Evolutionary conservation across 2,888 invertebrate species (phyloP), one percentile per base, ranked within the genome.

Genomic region (Isotomurus palustris): DNA sequence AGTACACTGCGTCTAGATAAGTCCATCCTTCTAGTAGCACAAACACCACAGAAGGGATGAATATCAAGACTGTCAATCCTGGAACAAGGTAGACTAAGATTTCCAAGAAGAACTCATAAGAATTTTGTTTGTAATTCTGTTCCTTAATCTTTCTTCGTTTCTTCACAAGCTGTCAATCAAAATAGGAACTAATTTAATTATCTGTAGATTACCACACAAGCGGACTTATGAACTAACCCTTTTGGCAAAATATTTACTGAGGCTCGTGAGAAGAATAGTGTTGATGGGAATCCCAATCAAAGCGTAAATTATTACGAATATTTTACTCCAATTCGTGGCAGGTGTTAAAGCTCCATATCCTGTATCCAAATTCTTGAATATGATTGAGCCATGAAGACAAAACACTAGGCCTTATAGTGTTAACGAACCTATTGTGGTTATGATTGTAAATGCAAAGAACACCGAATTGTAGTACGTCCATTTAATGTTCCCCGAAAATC

Each of bases 381-480:
- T 12, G 12, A 19, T 32, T 24, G n/a, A n/a, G n/a, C n/a, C n/a
- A n/a, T 17, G 24, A 24, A 36, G 29, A 19, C 22, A 49, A 12
- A 21, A 22, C 21, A 49, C 19, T 14, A 12, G 3, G 14, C 17
- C 22, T 22, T 36, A 25, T 14, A 48, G 17, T 36, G 12, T 44
- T 6, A n/a, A 22, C 28, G 19, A 77, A 87, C 89, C 93, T 69
- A 93, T 89, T 5, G 92, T 93, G 73, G 90, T 91, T 73, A 91
- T 87, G 50, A 91, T 90, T 17, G 91, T 92, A 71, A 92, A 87
- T 3, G 91, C 87, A 75, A 92, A 92, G 78, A 91, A 91, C 73
- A 92, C 85, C 1, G 91, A 86, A 76, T 92, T 91, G 75, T 91
- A 91, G 76, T 88, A 91, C 72, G 88, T 89, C 92, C 92, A 93